Evolutionary conservation across 1,140 invertebrate species (phyloP), one percentile per base, ranked within the genome.

Genomic region (Cydia fagiglandana): DNA sequence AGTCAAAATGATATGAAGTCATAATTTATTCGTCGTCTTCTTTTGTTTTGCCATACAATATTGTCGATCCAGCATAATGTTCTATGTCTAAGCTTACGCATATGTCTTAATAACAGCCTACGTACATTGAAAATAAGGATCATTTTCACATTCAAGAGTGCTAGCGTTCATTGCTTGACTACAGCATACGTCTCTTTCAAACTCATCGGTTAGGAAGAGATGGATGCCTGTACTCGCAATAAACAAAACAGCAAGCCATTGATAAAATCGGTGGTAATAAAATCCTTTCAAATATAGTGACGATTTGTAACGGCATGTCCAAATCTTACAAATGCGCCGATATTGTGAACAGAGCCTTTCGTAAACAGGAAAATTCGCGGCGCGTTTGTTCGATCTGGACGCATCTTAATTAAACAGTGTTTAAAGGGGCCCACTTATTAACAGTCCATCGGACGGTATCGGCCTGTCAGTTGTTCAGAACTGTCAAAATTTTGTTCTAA

Each of bases 11-110:
- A 34, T 34, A 30, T 5, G 7, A 64, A 17, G n/a, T 7, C 6
- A 2, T 17, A 17, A 56, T 24, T 24, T 61, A 17, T 6, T 7
- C 3, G n/a, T 7, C 47, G 15, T 53, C 0, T 24, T 56, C n/a
- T 56, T 24, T 24, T 12, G 20, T 61, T 61, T 61, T 61, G 20
- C 56, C 20, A 24, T 17, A 61, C 56, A 24, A 24, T 61, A 24
- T 61, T 61, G 56, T 4, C 20, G 20, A 12, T 2, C 20, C 17
- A 61, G 56, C 56, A 61, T 61, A 61, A 61, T n/a, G 56, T 61
- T 61, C 56, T 61, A 61, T 61, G 56, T 61, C 2, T 61, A 61
- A 61, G 56, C 56, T 61, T 61, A 61, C 20, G 56, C 56, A 20
- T 61, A 61, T 24, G 56, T n/a, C 24, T 61, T 2, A 24, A 61